A percentile compares a stretch with the other conserved stretches of the same genome.
phyloP scores from a whole-genome alignment of 2,113 vertebrate genomes.

The Chauna torquata region DNA sequence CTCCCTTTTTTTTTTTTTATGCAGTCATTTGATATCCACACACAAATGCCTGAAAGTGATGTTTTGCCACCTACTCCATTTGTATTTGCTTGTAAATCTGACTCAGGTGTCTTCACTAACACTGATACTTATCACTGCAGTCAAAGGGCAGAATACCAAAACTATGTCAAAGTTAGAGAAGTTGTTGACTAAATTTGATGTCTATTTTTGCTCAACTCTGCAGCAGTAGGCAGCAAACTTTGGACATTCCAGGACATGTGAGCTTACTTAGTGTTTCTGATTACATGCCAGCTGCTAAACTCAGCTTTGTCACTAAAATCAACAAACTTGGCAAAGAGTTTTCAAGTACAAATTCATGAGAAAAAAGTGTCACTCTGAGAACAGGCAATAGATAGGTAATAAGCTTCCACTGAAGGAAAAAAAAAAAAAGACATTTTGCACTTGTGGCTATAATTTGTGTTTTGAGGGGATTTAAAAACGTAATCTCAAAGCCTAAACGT shows the following conservation, averaged over 20 bases:
- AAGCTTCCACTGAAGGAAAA: neutral
- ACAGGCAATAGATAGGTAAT: neutral
- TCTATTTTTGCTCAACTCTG: conserved; percentile 23
- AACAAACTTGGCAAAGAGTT: neutral
- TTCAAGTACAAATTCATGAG: neutral
- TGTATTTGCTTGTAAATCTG: conserved; percentile 61
- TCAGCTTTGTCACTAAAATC: neutral
- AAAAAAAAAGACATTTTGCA: neutral
- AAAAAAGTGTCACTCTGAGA: neutral
- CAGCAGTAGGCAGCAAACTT: conserved; percentile 56
- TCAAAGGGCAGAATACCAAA: conserved; percentile 11
- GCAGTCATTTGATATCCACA: neutral
- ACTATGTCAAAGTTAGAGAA: conserved; percentile 4
- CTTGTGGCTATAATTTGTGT: neutral
- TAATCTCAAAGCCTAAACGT: neutral
- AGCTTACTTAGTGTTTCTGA: conserved; percentile 40
- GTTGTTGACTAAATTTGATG: neutral
- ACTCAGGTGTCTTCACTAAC: conserved; percentile 58
- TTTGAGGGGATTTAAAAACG: neutral
- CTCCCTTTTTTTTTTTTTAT: neutral
- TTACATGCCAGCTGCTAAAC: neutral
- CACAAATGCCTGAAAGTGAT: conserved; percentile 41
- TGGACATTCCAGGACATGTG: conserved; percentile 53
- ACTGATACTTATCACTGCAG: neutral
- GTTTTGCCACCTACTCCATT: conserved; percentile 47